Conservation (phyloP, 2,888 invertebrate genomes). For the Acanthosepion pharaonis region DNA sequence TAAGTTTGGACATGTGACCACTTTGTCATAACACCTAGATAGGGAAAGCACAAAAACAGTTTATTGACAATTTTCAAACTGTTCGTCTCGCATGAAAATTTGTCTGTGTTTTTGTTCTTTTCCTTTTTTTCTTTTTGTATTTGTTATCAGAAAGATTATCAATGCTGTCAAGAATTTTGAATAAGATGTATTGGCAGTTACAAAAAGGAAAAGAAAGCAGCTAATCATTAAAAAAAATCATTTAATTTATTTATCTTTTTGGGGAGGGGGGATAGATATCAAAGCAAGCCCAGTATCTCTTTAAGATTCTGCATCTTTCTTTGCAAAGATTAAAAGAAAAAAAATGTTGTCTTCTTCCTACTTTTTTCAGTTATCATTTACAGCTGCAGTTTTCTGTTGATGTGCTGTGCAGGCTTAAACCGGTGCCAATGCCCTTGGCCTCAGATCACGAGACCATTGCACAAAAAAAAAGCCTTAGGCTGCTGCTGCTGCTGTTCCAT, state of each 20-base stretch:
- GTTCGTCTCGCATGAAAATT: background rate
- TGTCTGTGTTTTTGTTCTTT: background rate
- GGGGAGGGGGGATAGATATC: background rate
- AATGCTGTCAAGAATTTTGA: background rate
- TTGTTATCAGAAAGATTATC: background rate
- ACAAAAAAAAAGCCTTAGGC: background rate
- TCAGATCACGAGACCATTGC: conserved; percentile 33
- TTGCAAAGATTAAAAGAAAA: conserved; percentile 11
- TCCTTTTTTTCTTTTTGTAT: background rate
- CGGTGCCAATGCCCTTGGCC: conserved; percentile 13
- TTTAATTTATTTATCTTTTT: background rate
- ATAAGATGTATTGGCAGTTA: background rate
- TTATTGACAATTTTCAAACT: background rate
- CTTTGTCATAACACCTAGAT: background rate
- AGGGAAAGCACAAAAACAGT: background rate
- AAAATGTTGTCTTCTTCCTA: background rate
- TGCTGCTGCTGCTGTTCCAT: background rate
- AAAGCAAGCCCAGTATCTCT: background rate
- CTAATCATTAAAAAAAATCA: background rate
- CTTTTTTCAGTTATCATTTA: background rate
- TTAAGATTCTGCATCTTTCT: background rate
- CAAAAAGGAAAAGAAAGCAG: too few relatives aligned
- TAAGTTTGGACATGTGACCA: background rate
- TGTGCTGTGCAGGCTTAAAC: conserved; percentile 8
- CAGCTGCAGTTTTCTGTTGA: conserved; percentile 12